Evolutionary conservation across 1,140 invertebrate species (phyloP), one percentile per base, ranked within the genome.

Genomic region (Cydia fagiglandana): DNA sequence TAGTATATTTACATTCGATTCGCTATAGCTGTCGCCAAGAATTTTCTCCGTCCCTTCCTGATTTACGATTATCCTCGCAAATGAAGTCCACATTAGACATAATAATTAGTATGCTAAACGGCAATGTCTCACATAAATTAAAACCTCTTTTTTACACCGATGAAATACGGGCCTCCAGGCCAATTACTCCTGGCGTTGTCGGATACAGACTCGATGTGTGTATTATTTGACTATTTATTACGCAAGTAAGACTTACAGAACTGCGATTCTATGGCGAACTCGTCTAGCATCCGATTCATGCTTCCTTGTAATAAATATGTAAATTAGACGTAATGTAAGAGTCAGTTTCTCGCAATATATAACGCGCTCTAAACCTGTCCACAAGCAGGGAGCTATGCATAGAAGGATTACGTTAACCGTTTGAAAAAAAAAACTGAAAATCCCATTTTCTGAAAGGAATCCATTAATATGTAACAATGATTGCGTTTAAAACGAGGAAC

Each of bases 41-140:
- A 61, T 61, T 61, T 61, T 24, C 6, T 61, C 56, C 17, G 17
- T 61, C 2, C 20, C 15, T 7, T 56, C 6, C 53, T 61, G 56
- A 24, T 61, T 61, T 61, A 61, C 56, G 53, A 17, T 56, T 56
- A 56, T 17, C 56, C 20, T 0, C 5, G 24, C 20, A 61, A 61
- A 24, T 61, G 17, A 61, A 61, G 56, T 24, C 56, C 56, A 24
- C 56, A 61, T 61, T 24, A 61, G 56, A 61, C 20, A 24, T 24
- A 61, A 61, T 61, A 61, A 61, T 61, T 61, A 61, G 56, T 61
- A 61, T 61, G 56, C 56, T 61, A 73, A 61, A 24, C 73, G n/a
- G 34, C 38, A 24, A 45, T 74, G 64, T 47, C 20, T 50, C 20
- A 12, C 56, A 61, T 61, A 61, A 24, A 61, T 61, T 64, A 73